Base-by-base conservation (phyloP, 2,888 invertebrate species). In the Xestobium rufovillosum region DNA sequence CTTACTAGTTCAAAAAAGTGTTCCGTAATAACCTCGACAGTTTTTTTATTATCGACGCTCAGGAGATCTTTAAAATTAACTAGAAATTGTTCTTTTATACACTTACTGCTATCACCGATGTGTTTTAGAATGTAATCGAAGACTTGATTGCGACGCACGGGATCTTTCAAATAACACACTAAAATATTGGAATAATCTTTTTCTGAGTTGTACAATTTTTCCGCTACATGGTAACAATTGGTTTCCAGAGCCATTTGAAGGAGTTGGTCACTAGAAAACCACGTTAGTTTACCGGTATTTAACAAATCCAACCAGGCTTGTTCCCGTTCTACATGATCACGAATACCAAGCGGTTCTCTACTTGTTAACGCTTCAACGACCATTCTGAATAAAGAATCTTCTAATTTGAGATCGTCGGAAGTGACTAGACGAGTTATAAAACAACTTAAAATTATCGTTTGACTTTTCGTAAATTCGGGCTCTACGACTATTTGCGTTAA, bases 221-320 rank as follows among this genome's bases (percentile, higher is more conserved):
- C 83, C 51, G 80, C 78, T 0, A 85, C 81, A 42, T 75, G 72
- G 55, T 74, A 82, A 59, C 83, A 85, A 50, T 73, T 71, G 0
- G 83, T 79, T 26, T 72, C 68, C 43, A 76, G 68, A 0, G 83
- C 81, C 51, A 78, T 65, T 26, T 66, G 53, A 11, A 84, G 58
- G 38, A 83, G 68, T 44, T 74, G 67, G 17, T 73, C 71, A 39
- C 69, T 68, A 38, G 75, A 69, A 40, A 78, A 71, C 53, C 76
- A 70, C 14, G 66, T 61, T 14, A 83, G 63, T 31, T 76, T 72
- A 47, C 78, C 71, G 39, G 75, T 70, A n/a, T 71, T 67, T 8
- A 85, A 63, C 16, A 86, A 63, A 55, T 84, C 83, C 31, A 83
- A 63, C 64, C 83, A 70, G 2, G 83, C 80, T 53, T 81, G 80